Base-by-base conservation (phyloP, 2,113 vertebrate genomes). In the Caranx melampygus region DNA sequence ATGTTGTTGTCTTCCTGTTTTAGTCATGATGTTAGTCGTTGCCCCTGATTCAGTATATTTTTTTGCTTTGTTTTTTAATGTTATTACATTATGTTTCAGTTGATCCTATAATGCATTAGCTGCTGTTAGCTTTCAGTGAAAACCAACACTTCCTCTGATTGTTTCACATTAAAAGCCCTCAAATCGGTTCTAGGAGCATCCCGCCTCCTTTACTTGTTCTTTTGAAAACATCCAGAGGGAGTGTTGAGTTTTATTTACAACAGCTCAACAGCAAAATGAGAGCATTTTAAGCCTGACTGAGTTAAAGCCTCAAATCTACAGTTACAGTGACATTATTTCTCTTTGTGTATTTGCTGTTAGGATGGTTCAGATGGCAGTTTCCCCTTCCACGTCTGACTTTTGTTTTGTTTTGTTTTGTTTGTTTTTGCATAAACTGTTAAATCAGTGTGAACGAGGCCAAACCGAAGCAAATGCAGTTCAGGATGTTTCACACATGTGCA, bases 381-480 rank as follows among this genome's bases (percentile, higher is more conserved):
- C 60, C 44, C 72, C 72, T 34, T 11, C 18, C 47, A 40, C 40
- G 13, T 76, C 44, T 34, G 59, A 65, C 21, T 26, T 31, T 33
- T 63, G 49, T 49, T 20, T 47, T 45, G 1, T 26, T 26, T 26
- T 26, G 26, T 26, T 26, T 45, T 2, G 1, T 49, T 21, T 61
- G n/a, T 40, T 20, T n/a, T 82, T 82, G 82, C 74, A 79, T 79
- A 67, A 69, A 75, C 68, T 55, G 51, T 57, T 26, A 5, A 68
- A 64, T n/a, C 64, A 55, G 58, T 4, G 62, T n/a, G 44, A 34
- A 55, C 13, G 94, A 94, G 96, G 94, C 95, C 95, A 95, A 95
- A 96, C 95, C 97, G 96, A 95, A 95, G 96, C 96, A 96, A 97
- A 95, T 95, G 95, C 94, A 92, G 94, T 64, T 95, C 95, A 94